Evolutionary conservation across 2,113 vertebrate species (phyloP), one percentile per base, ranked within the genome.

Genomic region (Motacilla tschutschensis): DNA sequence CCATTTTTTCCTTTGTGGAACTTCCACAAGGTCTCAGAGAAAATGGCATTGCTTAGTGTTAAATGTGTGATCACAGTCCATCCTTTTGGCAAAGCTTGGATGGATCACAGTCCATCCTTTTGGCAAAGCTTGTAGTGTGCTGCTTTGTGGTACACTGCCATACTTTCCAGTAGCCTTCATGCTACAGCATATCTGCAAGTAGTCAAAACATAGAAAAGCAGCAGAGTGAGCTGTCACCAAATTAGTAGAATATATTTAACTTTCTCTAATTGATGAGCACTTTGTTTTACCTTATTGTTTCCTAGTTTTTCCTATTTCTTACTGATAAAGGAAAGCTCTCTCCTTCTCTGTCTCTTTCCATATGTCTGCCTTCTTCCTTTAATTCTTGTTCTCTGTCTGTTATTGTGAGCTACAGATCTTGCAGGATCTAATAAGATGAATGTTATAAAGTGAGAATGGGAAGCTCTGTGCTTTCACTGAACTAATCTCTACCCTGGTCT

Each of bases 341-440:
- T 83, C 10, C 25, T 77, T 57, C 29, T 50, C 20, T 46, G 8
- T 51, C 33, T 74, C 44, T 72, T 74, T 63, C 50, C 35, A 44
- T 47, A 29, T 33, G 8, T 46, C n/a, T 70, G 31, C 16, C 21
- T 55, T 65, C 59, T 66, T 58, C 44, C 69, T 74, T 65, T 59
- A 70, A 43, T 70, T 79, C 77, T 57, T 73, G 28, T 64, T 60
- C 29, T 73, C 77, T 64, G 7, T 6, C 41, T 75, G 19, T 66
- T 80, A 47, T 19, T 74, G 40, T 25, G n/a, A 93, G 29, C 60
- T 47, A 57, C 5, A 65, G 57, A 60, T 88, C 73, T 85, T 91
- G 86, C 85, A 81, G 54, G 69, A 95, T 91, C 89, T 95, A 96
- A 96, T 96, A 90, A 98, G 91, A 97, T 94, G 90, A 94, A 93